Base-by-base conservation (phyloP, 2,888 invertebrate genomes). In the Ochropleura plecta region DNA sequence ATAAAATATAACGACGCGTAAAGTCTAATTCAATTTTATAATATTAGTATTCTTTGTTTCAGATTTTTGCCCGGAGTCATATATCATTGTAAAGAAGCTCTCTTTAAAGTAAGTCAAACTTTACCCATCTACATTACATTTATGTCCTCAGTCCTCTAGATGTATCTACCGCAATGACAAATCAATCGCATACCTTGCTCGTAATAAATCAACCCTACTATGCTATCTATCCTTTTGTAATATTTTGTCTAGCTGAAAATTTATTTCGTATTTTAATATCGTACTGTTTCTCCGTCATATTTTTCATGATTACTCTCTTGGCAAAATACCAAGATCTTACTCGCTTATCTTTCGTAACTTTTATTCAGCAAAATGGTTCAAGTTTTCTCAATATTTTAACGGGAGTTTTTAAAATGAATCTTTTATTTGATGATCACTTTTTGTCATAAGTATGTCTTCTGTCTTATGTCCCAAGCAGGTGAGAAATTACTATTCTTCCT, bases 61-160 rank as follows among this genome's bases (percentile, higher is more conserved):
- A 96, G 96, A 95, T 95, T 92, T 95, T 93, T 92, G 92, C 92
- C 93, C 94, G 96, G 96, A 96, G 95, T 96, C 96, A 96, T 95
- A 94, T 91, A 94, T 93, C 93, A 93, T 92, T 93, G 93, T 92
- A 91, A 91, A 92, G 93, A 89, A 94, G 95, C 94, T 94, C 91
- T 86, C 88, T 93, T 93, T 88, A 90, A 95, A 92, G 96, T 96
- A 93, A 96, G 96, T 93, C 20, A 49, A 53, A 60, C n/a, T 30
- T 5, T 46, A 51, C 10, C 18, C 65, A 44, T 14, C 59, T 42
- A 10, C 18, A n/a, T 53, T n/a, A 70, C 8, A 16, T 71, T 59
- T 20, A 46, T 20, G 1, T 42, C n/a, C 7, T n/a, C 12, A 42
- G 2, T 30, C n/a, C 5, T 62, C 62, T 76, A 53, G 44, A 69